Base-by-base conservation (phyloP, 1,140 invertebrate genomes). In the Sipha flava region DNA sequence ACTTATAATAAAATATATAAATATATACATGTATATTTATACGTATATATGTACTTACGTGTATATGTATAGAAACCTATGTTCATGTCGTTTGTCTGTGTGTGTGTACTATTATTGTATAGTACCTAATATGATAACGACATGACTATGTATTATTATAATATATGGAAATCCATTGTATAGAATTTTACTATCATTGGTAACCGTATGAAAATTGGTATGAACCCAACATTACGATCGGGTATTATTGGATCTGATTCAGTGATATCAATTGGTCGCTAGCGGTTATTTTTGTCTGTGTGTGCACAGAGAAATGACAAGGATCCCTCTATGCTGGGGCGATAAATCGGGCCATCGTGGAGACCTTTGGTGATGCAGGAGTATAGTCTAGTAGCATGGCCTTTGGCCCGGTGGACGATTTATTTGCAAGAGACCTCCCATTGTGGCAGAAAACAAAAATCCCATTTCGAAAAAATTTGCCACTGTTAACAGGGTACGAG, bases 371-470 rank as follows among this genome's bases (percentile, higher is more conserved):
- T 21, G 40, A 54, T 26, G 18, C n/a, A 31, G 34, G 34, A 37
- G 40, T 10, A n/a, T n/a, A n/a, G n/a, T 3, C 40, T 7, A 14
- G 59, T 34, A n/a, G n/a, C 54, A 23, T 43, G 34, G 18, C 14
- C 45, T 73, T 49, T 21, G 29, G 45, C n/a, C 47, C n/a, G 18
- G 37, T 37, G 54, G n/a, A 40, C 72, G 49, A 75, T 75, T 75
- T 54, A 75, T 75, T 75, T 23, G 10, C 31, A 37, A 10, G 10
- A 40, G 26, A 75, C 49, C 72, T 72, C 47, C 47, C 5, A 37
- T 75, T 54, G 72, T 75, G 49, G 31, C 14, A 31, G 54, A 75
- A 75, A 75, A 75, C 49, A 75, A 75, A 75, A 75, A 75, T 52
- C 72, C 29, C 72, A 40, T 49, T 75, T 12, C 49, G 12, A 37